Evolutionary conservation across 1,140 invertebrate genomes (phyloP), one percentile per base, ranked within the genome.

Genomic region (Anastrepha obliqua): DNA sequence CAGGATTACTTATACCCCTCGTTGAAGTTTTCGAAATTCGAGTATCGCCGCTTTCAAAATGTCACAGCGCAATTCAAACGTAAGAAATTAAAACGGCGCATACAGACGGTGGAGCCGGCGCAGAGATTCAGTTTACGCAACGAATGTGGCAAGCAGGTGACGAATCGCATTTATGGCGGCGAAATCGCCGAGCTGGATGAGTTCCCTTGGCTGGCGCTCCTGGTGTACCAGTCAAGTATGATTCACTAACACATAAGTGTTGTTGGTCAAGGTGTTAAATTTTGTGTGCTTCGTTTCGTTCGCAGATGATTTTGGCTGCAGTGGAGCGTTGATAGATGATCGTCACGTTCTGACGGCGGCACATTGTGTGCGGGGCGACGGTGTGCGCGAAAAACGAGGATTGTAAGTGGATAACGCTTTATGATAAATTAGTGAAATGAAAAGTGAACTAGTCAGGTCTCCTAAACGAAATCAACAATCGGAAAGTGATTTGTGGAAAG

Each of bases 261-360:
- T 81, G 44, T 17, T 55, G n/a, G 15, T 11, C 15, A 42, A 44
- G 0, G 20, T 42, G 42, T n/a, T 59, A 44, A 51, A 13, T 87
- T 64, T 65, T 58, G 13, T 87, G 58, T 70, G 3, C n/a, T 81
- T 1, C 17, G 15, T 55, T 55, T 81, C 7, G 58, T 60, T 44
- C 58, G 87, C 70, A 91, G 92, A 92, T 87, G 91, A 93, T 42
- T 93, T 93, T 65, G 94, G 94, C 87, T 95, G 94, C 86, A 95
- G 95, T 47, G 95, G 95, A 0, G 95, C 95, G 4, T 88, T 96
- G 17, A 95, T 95, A 87, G 95, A 94, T 60, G 93, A 93, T 55
- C 93, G 93, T 87, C 95, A 95, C 87, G 94, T 96, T 11, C 89
- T 96, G 17, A 98, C 98, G 0, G 98, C 98, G 0, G 97, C 97